Base-by-base conservation (phyloP, 2,797 vertebrate species). In the Epinephelus awoara region DNA sequence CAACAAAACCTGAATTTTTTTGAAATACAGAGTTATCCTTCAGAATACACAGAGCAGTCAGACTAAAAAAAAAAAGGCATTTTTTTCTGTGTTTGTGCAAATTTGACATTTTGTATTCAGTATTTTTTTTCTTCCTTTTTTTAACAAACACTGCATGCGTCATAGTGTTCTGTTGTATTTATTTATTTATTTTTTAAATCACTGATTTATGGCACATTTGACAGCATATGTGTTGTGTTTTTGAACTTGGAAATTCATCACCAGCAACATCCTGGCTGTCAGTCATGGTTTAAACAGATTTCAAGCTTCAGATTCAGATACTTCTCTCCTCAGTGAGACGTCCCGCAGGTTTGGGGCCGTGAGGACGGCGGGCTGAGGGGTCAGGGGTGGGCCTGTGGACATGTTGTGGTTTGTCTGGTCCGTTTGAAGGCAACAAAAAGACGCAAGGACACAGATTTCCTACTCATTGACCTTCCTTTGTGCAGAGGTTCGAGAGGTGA, bases 401-500 rank as follows among this genome's bases (percentile, higher is more conserved):
- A 85, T 59, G 82, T 80, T 80, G 70, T 46, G 85, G 85, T 85
- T 86, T 84, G 89, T 93, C 55, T 69, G 11, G 68, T 83, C 68
- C 19, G 10, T 85, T 83, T 79, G 52, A 67, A 67, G 72, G 55
- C 61, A 67, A 88, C 90, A 92, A 79, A 85, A 84, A 80, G 67
- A 80, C 27, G 17, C 46, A 62, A 57, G 59, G 59, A 52, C n/a
- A 38, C 80, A 70, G 61, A 87, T 75, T 92, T 92, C 85, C 82
- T 77, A 55, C 81, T 77, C 15, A 18, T 77, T 88, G 90, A 93
- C 92, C 91, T 82, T 54, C 67, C 75, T 78, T 93, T 94, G 90
- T 90, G 62, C 8, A 1, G 55, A 57, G 87, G 87, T 79, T 57
- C 54, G 13, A 57, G 83, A 62, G 72, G 85, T 80, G 84, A 65